Evolutionary conservation across 2,888 invertebrate species (phyloP), one percentile per base, ranked within the genome.

Genomic region (Notodonta ziczac): DNA sequence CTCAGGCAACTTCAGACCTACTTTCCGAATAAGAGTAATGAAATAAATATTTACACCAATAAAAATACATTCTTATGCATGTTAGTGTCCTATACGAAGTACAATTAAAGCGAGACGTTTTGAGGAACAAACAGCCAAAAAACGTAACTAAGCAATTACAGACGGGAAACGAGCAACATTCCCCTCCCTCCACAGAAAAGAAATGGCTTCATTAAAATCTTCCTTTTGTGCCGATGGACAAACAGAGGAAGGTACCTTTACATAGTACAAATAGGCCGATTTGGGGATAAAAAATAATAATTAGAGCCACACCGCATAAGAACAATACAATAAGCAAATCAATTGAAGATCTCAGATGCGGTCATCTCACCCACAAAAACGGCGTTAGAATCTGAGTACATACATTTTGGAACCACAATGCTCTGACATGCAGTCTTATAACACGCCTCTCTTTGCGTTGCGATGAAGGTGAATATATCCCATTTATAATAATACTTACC

Each of bases 141-240:
- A 82, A 78, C 75, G 76, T 82, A 85, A 85, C 84, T 80, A 83
- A 83, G 85, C 87, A 86, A 87, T 88, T 87, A 87, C 83, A 70
- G 75, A 69, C 73, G 77, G 72, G 81, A 80, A 82, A 80, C 80
- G 82, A 73, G 67, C 75, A 73, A 70, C 69, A 68, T 74, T 76
- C 73, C 73, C 24, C 72, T 66, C 72, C 70, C 74, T 69, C 69
- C 73, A 71, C 72, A 73, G 74, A 76, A 80, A 83, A 80, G 78
- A 78, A 81, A 83, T 76, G 70, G 79, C 80, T 81, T 81, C 81
- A 82, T 81, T 82, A 74, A 82, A 81, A 77, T 67, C 66, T 72
- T 72, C 65, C 62, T 66, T 67, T 66, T 74, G 65, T 72, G 65
- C 66, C 60, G 66, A 62, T 71, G 68, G 73, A 72, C 69, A 74